Conservation (phyloP, 2,888 invertebrate genomes). For the Drosophila yooni region DNA sequence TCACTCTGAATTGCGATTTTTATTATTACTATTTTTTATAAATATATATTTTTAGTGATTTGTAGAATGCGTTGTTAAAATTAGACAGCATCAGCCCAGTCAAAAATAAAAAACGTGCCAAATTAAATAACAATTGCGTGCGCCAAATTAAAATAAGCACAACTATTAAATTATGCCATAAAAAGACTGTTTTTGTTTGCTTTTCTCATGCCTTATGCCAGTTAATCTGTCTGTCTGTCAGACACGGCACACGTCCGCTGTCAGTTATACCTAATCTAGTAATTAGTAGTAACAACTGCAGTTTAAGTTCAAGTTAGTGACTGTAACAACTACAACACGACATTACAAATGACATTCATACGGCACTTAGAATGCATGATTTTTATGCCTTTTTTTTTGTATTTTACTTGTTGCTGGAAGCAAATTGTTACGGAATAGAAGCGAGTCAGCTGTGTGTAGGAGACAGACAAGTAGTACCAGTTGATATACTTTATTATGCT, state of each 20-base stretch:
- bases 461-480: neutral
- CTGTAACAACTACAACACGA: constrained; percentile 32
- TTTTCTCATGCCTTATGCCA: constrained; percentile 33
- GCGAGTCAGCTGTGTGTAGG: neutral
- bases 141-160: constrained; percentile 16
- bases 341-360: constrained; percentile 60
- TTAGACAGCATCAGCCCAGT: constrained; percentile 17
- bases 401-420: neutral
- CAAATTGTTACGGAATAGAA: neutral
- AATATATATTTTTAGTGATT: neutral
- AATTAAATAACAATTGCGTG: constrained; percentile 60
- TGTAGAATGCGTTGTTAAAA: neutral
- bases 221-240: constrained; percentile 23
- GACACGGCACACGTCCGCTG: neutral
- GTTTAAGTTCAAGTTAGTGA: constrained; percentile 24
- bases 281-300: constrained; percentile 33
- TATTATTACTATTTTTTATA: neutral
- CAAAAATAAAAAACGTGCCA: constrained; percentile 23
- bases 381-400: neutral
- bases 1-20: neutral
- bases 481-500: neutral
- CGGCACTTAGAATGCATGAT: neutral
- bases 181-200: constrained; percentile 11
- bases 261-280: constrained; percentile 23
- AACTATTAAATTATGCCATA: constrained; percentile 30